Evolutionary conservation across 30 jellyfish, hydroid and myxozoan species (phyloP).

Genomic region (Chrysaora quinquecirrha): DNA sequence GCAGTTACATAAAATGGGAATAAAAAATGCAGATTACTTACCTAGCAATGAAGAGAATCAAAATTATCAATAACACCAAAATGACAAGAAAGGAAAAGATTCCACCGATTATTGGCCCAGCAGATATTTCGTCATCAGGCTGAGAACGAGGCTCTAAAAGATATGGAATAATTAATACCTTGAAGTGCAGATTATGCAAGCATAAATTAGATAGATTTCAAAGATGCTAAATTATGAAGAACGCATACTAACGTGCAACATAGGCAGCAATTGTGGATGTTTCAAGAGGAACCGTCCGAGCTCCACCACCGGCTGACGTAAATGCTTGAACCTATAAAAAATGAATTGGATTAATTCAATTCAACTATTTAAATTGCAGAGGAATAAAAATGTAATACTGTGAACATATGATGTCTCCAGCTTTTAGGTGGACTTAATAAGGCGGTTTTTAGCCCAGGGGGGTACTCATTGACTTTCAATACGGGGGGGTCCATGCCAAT

Average conservation of each 20-base stretch:
- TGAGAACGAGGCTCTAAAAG: conserved; percentile 16
- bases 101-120: conserved; percentile 89
- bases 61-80: conserved; percentile 63
- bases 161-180: background rate
- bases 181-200: background rate
- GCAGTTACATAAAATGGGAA: too few species aligned
- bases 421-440: too few species aligned
- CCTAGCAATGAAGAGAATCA: conserved; percentile 83
- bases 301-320: conserved; percentile 73
- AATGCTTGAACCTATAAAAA: too few species aligned
- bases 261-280: background rate
- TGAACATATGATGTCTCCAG: too few species aligned
- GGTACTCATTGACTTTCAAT: too few species aligned
- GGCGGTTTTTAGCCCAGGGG: too few species aligned
- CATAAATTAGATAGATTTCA: background rate
- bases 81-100: conserved; percentile 80
- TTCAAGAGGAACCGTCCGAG: conserved; percentile 16
- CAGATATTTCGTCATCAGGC: conserved; percentile 57
- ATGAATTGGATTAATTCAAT: too few species aligned
- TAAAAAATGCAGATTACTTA: conserved; percentile 19
- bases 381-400: too few species aligned
- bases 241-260: conserved; percentile 17
- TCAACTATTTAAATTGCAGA: too few species aligned
- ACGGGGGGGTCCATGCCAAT: too few species aligned
- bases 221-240: background rate